These are phyloP conservation scores for Pseudococcus jackbeardsleyi DNA, from an alignment of 2,888 invertebrate species.

Conservation along the genomic window DNA sequence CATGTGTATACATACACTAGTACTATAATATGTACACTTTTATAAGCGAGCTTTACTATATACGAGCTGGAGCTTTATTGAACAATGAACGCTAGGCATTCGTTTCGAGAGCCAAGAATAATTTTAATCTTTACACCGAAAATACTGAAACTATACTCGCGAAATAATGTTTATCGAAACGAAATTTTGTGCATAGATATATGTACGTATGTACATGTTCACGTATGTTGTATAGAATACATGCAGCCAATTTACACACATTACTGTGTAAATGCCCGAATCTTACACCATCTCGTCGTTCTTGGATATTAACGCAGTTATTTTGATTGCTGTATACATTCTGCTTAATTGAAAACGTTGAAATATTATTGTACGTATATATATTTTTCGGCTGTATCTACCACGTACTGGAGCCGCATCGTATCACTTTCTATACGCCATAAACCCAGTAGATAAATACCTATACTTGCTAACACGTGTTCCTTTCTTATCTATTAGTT, in stretches of 20 bases:
- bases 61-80: neutral
- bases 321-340: neutral
- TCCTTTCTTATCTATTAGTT: neutral
- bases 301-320: neutral
- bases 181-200: neutral
- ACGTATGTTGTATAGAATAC: neutral
- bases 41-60: neutral
- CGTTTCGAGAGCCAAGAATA: conserved; percentile 1
- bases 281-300: neutral
- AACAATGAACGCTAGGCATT: neutral
- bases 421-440: neutral
- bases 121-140: neutral
- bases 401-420: neutral
- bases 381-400: neutral
- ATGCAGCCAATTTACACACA: neutral
- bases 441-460: neutral
- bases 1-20: neutral
- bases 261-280: neutral
- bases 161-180: conserved; percentile 31
- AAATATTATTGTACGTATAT: neutral
- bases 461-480: neutral
- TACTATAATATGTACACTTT: neutral
- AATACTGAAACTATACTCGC: neutral
- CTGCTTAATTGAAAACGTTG: neutral
- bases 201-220: neutral